A percentile compares a stretch with the other conserved stretches of the same genome.
Evolutionary conservation across 2,888 invertebrate genomes (phyloP).

Genomic region (Lamproptera curius): DNA sequence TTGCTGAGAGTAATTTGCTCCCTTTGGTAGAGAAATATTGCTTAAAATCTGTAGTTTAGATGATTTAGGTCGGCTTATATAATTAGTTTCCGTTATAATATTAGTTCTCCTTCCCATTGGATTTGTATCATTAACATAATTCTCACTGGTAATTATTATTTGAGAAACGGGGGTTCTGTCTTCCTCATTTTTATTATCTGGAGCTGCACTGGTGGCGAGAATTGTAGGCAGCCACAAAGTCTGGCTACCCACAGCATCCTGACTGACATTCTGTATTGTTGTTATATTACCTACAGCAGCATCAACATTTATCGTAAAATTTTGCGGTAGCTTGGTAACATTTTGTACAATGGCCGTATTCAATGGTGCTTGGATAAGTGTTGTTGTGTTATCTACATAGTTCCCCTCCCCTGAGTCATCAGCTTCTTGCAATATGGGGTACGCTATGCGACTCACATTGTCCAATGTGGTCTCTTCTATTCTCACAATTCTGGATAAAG

Average conservation of each 20-base stretch:
- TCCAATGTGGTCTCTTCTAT: conserved; percentile 62
- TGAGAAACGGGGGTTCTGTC: conserved; percentile 63
- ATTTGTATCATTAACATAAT: conserved; percentile 57
- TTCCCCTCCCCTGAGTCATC: conserved; percentile 62
- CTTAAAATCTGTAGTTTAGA: conserved; percentile 74
- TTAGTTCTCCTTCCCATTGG: conserved; percentile 55
- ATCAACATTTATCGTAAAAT: conserved; percentile 72
- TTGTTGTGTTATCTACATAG: conserved; percentile 61
- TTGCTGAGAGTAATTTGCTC: conserved; percentile 58
- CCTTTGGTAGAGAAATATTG: conserved; percentile 69
- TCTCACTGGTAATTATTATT: conserved; percentile 70
- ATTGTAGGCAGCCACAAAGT: conserved; percentile 72
- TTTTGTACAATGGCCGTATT: conserved; percentile 69
- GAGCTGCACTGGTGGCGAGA: conserved; percentile 56
- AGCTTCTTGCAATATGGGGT: conserved; percentile 62
- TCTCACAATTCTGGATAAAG: conserved; percentile 62
- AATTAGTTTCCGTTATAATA: conserved; percentile 59
- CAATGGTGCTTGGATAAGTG: conserved; percentile 63
- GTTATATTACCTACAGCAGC: conserved; percentile 67
- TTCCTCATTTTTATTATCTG: conserved; percentile 57
- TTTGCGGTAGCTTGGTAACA: conserved; percentile 68
- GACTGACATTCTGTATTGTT: conserved; percentile 67
- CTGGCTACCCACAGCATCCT: conserved; percentile 63
- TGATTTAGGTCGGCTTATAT: conserved; percentile 55
- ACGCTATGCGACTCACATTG: conserved; percentile 58